phyloP scores from a whole-genome alignment of 2,888 invertebrate species.

The Tachina fera region DNA sequence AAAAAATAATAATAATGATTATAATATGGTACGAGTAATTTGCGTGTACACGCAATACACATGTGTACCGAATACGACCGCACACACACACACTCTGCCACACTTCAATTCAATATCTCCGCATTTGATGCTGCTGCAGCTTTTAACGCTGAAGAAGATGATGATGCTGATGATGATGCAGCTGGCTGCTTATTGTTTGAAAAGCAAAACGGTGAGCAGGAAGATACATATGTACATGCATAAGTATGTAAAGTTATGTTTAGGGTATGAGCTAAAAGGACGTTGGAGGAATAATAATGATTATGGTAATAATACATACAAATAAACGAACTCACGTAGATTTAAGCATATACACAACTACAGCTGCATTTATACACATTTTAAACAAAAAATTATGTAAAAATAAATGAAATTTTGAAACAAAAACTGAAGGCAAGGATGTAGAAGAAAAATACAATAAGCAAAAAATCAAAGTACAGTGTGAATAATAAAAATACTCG shows the following conservation, averaged over 20 bases:
- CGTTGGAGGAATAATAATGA: conserved; percentile 54
- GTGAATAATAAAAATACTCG: background rate
- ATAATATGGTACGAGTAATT: conserved; percentile 75
- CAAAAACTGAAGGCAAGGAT: conserved; percentile 70
- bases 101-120: conserved; percentile 11
- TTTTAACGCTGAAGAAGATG: background rate
- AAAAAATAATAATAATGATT: conserved; percentile 11
- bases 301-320: conserved; percentile 47
- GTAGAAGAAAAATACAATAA: conserved; percentile 59
- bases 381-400: conserved; percentile 73
- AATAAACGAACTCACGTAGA: background rate
- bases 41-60: conserved; percentile 74
- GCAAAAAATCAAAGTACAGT: conserved; percentile 19
- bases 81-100: conserved; percentile 1
- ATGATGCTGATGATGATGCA: conserved; percentile 33
- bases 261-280: conserved; percentile 50
- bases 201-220: conserved; percentile 53
- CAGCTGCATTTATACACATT: conserved; percentile 40
- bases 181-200: conserved; percentile 44
- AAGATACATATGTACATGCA: conserved; percentile 8
- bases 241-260: background rate
- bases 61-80: conserved; percentile 69
- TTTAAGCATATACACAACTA: conserved; percentile 49
- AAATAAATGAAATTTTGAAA: conserved; percentile 71
- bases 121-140: conserved; percentile 12